phyloP scores from a whole-genome alignment of 2,888 invertebrate species.

The Eilema griseolum region DNA sequence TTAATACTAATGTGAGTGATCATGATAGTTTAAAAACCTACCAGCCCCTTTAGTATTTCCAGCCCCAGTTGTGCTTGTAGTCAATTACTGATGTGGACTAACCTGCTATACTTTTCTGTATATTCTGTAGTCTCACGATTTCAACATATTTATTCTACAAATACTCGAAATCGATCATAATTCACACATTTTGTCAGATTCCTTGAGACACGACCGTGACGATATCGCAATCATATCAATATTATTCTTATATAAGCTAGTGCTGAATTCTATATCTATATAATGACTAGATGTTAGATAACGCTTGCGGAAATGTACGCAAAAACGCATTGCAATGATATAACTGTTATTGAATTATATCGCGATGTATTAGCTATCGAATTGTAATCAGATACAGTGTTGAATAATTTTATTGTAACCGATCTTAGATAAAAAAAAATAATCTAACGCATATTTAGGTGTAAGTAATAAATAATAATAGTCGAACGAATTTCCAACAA shows the following conservation, averaged over 20 bases:
- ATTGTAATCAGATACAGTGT: background rate
- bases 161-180: conserved; percentile 2
- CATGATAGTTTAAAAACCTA: too few relatives aligned
- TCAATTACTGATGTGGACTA: too few relatives aligned
- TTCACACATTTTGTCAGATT: background rate
- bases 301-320: conserved; percentile 1
- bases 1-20: too few relatives aligned
- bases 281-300: background rate
- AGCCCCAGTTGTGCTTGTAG: too few relatives aligned
- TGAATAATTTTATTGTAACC: background rate
- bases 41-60: too few relatives aligned
- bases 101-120: background rate
- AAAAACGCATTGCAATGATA: background rate
- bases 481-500: too few relatives aligned
- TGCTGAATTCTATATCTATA: background rate
- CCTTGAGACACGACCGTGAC: background rate
- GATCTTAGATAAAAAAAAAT: background rate
- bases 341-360: background rate
- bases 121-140: background rate
- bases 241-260: background rate
- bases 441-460: background rate
- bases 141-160: background rate
- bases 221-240: background rate
- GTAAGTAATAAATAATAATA: too few relatives aligned
- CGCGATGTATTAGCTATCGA: background rate